Evolutionary conservation across 2,797 vertebrate species (phyloP), one percentile per base, ranked within the genome.

Genomic region (Cygnus olor): DNA sequence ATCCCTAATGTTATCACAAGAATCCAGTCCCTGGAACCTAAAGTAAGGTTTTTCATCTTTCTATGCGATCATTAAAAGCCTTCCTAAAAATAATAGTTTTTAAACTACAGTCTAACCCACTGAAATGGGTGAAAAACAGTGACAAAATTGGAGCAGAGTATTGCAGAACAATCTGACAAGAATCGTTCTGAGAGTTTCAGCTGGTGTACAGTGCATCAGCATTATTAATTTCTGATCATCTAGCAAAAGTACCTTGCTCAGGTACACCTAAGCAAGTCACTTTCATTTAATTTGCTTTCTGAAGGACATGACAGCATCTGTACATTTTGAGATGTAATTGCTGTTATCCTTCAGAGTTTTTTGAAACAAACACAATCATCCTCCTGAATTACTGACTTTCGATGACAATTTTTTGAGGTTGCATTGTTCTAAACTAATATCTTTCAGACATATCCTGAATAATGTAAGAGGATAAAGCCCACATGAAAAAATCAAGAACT

Each of bases 361-460:
- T 97, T 98, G 96, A 98, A 98, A 97, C 94, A 98, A 98, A 98
- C 96, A 97, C 97, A 98, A 98, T 98, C 98, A 98, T 97, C 91
- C 87, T 97, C 97, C 93, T 96, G 96, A 98, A 98, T 98, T 97
- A 97, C 94, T 95, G 95, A 95, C 94, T 98, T 97, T 97, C 95
- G 44, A 42, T 97, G 97, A 97, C 96, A 98, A 98, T 97, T 94
- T 97, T 98, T 97, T 91, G 97, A 97, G 94, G 93, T 90, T 96
- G 94, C 92, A 95, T 97, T 97, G 96, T 97, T 98, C 95, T 96
- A 98, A 98, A 98, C 97, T 98, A 98, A 98, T 98, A 98, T 98
- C 94, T 97, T 95, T 97, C 96, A 97, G 96, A 97, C 97, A 98
- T 95, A 97, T 97, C 96, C 94, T 98, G 97, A 98, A 98, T 98